A percentile compares a stretch with the other conserved stretches of the same genome.
phyloP scores from a whole-genome alignment of 2,797 vertebrate genomes.

The Tapera naevia region DNA sequence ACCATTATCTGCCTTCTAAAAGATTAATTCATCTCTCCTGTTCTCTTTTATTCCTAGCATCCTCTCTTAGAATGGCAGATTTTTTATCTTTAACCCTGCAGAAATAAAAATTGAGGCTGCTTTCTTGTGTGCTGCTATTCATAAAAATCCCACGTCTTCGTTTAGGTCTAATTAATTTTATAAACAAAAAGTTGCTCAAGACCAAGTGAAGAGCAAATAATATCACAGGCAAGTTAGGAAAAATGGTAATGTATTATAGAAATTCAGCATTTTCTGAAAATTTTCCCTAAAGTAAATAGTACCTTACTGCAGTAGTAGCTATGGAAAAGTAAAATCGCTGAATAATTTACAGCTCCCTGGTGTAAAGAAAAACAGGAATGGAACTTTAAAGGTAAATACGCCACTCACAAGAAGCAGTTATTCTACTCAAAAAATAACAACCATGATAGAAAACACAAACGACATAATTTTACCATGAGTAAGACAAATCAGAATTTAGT shows the following conservation, averaged over 20 bases:
- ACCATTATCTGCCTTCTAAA: neutral
- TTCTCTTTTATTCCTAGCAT: neutral
- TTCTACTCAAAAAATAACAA: neutral
- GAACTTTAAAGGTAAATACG: conserved; percentile 13
- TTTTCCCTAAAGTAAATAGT: neutral
- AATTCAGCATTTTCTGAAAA: neutral
- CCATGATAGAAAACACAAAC: neutral
- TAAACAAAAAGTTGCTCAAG: conserved; percentile 34
- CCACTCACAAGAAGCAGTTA: neutral
- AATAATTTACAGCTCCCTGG: conserved; percentile 1
- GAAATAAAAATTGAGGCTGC: neutral
- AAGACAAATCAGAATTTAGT: neutral
- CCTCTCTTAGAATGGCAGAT: neutral
- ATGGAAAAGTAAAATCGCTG: neutral
- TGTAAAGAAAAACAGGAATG: conserved; percentile 6
- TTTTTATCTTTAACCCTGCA: neutral
- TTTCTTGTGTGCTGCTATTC: neutral
- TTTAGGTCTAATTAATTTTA: neutral
- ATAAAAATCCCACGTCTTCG: neutral
- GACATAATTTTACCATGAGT: neutral
- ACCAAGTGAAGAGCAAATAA: conserved; percentile 17
- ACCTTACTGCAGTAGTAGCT: neutral
- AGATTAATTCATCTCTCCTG: neutral
- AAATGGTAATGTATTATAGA: neutral
- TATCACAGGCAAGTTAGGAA: neutral